Percentiles rank a stretch among this genome's conserved stretches.
phyloP scores from a whole-genome alignment of 2,113 vertebrate genomes.

The Oryzias curvinotus region DNA sequence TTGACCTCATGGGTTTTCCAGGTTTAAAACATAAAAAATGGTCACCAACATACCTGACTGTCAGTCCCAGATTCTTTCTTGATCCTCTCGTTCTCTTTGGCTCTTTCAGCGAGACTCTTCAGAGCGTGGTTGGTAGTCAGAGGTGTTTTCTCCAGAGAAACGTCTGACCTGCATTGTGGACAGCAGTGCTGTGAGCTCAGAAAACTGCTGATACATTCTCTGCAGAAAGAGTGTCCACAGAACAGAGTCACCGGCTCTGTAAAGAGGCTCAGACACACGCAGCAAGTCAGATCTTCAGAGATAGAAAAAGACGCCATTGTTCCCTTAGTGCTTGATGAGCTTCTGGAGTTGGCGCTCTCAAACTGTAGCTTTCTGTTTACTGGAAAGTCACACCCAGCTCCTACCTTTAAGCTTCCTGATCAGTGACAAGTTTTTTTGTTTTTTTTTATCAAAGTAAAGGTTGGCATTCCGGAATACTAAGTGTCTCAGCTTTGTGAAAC shows the following conservation, averaged over 20 bases:
- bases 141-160: slow-evolving; percentile 8
- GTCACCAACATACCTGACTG: no score
- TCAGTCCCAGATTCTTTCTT: neutral
- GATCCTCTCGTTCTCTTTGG: neutral
- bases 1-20: no score
- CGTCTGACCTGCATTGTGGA: slow-evolving; percentile 42
- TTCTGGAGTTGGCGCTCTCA: no score
- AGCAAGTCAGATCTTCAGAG: slow-evolving; percentile 58
- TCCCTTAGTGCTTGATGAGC: no score
- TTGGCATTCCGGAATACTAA: no score
- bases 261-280: slow-evolving; percentile 62
- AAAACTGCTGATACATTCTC: slow-evolving; percentile 41
- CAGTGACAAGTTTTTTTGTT: no score
- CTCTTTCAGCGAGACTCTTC: slow-evolving; percentile 41
- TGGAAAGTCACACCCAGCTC: no score
- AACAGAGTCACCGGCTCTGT: slow-evolving; percentile 58
- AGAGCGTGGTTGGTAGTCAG: slow-evolving; percentile 38
- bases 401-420: no score
- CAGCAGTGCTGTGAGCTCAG: slow-evolving; percentile 13
- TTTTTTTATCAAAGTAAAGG: no score
- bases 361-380: no score
- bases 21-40: no score
- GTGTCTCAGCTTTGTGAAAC: no score
- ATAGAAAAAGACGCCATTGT: slow-evolving; percentile 24
- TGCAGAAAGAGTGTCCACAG: slow-evolving; percentile 70